Evolutionary conservation across 1,140 invertebrate species (phyloP), one percentile per base, ranked within the genome.

Genomic region (Ceratina australensis): DNA sequence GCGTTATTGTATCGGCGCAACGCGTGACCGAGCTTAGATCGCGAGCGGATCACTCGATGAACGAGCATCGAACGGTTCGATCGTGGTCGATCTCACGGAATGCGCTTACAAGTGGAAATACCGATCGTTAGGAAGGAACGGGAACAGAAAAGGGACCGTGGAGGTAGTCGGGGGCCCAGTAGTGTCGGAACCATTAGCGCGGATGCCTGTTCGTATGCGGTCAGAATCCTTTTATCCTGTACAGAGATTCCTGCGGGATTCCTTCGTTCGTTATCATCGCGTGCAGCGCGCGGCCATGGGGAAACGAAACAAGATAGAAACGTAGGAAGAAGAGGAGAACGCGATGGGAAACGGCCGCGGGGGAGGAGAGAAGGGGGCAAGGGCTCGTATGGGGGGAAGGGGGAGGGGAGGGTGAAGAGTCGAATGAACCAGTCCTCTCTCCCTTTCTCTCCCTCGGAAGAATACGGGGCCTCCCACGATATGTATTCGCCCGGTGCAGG

Each of bases 111-210:
- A 63, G 60, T 72, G 67, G 74, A 73, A 84, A 83, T 83, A 71
- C 66, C 73, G 56, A 73, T 74, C 76, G 77, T 82, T 60, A 54
- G 75, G 56, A 50, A 42, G n/a, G 66, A 52, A 71, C 33, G 66
- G 47, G 66, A 57, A 71, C 33, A 26, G 33, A 57, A 47, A 49
- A 20, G 49, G 18, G 18, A 49, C 13, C 49, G 57, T 66, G 42
- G 54, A 18, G 66, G 26, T n/a, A 28, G 59, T 57, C 64, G 59
- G 60, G 28, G 33, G 33, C 33, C 33, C 33, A 42, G 33, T 42
- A 78, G 90, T 90, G 90, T 92, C 87, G 90, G 85, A 87, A 90
- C 89, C 90, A 92, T 91, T 92, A 92, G 90, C 88, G 88, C 87
- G 84, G 82, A 89, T 89, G 86, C 88, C 89, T 83, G 86, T 89